Percentiles rank a stretch among this genome's conserved stretches.
phyloP scores from a whole-genome alignment of 2,113 vertebrate genomes.

The Oryzias melastigma region DNA sequence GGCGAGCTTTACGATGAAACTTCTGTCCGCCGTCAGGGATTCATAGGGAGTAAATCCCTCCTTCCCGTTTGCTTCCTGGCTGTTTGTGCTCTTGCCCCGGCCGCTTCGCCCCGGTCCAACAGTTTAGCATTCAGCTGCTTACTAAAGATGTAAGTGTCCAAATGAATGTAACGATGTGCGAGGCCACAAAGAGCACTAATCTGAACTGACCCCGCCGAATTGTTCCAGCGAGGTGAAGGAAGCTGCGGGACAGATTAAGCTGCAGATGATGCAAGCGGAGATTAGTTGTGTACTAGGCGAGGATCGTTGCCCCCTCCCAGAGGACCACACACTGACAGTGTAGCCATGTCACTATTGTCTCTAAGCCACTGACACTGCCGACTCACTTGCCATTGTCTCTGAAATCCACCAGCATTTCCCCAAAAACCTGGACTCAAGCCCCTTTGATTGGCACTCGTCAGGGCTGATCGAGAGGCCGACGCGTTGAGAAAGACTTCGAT shows the following conservation, averaged over 20 bases:
- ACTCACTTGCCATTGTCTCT: slow-evolving; percentile 69
- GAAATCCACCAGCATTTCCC: slow-evolving; percentile 69
- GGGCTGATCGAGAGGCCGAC: slow-evolving; percentile 86
- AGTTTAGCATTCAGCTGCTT: slow-evolving; percentile 86
- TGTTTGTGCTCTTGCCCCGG: slow-evolving; percentile 47
- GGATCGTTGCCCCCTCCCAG: slow-evolving; percentile 69
- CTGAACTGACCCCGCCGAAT: slow-evolving; percentile 86
- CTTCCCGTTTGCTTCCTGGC: slow-evolving; percentile 55
- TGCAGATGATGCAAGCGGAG: slow-evolving; percentile 83
- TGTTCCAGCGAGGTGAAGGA: slow-evolving; percentile 83
- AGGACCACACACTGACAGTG: slow-evolving; percentile 96
- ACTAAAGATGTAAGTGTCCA: slow-evolving; percentile 88
- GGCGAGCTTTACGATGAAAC: slow-evolving; percentile 42
- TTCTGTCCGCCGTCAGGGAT: slow-evolving; percentile 66
- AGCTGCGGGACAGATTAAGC: slow-evolving; percentile 87
- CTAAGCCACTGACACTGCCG: slow-evolving; percentile 57
- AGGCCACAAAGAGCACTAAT: slow-evolving; percentile 88
- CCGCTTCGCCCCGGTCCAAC: slow-evolving; percentile 36
- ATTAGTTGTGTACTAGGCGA: slow-evolving; percentile 87
- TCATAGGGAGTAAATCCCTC: slow-evolving; percentile 71
- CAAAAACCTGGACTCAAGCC: slow-evolving; percentile 73
- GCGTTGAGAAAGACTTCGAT: slow-evolving; percentile 77
- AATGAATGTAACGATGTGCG: slow-evolving; percentile 83
- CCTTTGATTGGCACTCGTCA: slow-evolving; percentile 98
- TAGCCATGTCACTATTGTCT: slow-evolving; percentile 84